Evolutionary conservation across 2,113 vertebrate genomes (phyloP), one percentile per base, ranked within the genome.

Genomic region (Stigmatopora argus): DNA sequence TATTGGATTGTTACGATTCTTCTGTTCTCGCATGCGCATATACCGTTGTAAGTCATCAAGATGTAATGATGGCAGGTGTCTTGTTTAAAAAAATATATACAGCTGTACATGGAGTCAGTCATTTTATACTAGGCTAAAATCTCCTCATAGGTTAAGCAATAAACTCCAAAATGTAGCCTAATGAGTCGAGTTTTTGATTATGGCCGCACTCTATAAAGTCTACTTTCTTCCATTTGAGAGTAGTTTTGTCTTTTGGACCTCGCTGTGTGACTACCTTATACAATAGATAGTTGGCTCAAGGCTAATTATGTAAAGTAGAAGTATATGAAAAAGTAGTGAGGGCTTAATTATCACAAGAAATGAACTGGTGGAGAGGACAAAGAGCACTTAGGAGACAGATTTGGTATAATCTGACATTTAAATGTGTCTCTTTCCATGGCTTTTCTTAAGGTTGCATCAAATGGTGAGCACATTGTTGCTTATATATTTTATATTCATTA

Each of bases 281-380:
- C 53, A 67, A 65, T n/a, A 69, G 64, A 75, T 55, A 53, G 59
- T 19, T 66, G 47, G 78, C 69, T 58, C 14, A 21, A 51, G 75
- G 82, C 73, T 78, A 75, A 80, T 83, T 83, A 80, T 83, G 78
- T 55, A 79, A 82, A 82, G 57, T 66, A 78, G 71, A 79, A 72
- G 68, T 60, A 71, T 69, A 78, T 72, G 70, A 80, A 81, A 77
- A 82, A 67, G 73, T 65, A 65, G 62, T 72, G 65, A 76, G 69
- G 77, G 66, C 81, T 86, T 85, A 82, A 85, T 82, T 82, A 80
- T 78, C 72, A 72, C 63, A 68, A 57, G 67, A 65, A 80, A 80
- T 73, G 21, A 77, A 83, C 71, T 72, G 14, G 66, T 68, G 73
- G 41, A 59, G 71, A 67, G 67, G 69, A 67, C 64, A 64, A 17